A percentile compares a stretch with the other conserved stretches of the same genome.
These are phyloP conservation scores for Dendrolimus kikuchii DNA, from an alignment of 1,140 invertebrate species.

Conservation along the genomic window DNA sequence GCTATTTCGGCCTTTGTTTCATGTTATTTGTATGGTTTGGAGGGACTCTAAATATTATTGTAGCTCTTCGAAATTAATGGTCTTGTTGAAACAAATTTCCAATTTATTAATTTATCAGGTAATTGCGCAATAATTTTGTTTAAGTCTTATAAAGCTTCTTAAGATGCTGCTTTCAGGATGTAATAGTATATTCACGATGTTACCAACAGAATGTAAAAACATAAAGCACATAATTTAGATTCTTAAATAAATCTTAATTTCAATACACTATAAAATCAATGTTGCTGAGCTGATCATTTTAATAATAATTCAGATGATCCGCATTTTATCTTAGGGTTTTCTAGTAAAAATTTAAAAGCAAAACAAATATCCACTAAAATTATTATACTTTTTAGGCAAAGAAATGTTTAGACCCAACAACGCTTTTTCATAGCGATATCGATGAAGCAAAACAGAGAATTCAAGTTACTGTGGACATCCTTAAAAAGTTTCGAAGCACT, in stretches of 20 bases:
- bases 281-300: too few relatives aligned
- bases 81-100: slow-evolving; percentile 90
- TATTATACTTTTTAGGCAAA: slow-evolving; percentile 75
- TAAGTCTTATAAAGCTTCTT: background rate
- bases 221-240: too few relatives aligned
- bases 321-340: too few relatives aligned
- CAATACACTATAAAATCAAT: too few relatives aligned
- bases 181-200: too few relatives aligned
- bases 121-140: slow-evolving; percentile 7
- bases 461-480: slow-evolving; percentile 79
- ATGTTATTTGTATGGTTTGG: slow-evolving; percentile 92
- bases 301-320: too few relatives aligned
- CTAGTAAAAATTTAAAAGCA: too few relatives aligned
- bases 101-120: slow-evolving; percentile 92
- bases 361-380: slow-evolving; percentile 5
- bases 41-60: slow-evolving; percentile 91
- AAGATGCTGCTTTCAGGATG: too few relatives aligned
- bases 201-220: too few relatives aligned
- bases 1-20: slow-evolving; percentile 84
- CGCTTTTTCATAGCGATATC: slow-evolving; percentile 93
- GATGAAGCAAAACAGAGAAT: slow-evolving; percentile 88
- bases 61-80: slow-evolving; percentile 90
- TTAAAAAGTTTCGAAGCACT: slow-evolving; percentile 76
- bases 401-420: slow-evolving; percentile 88
- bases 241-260: too few relatives aligned